Base-by-base conservation (phyloP, 2,888 invertebrate genomes). In the Agrochola macilenta region DNA sequence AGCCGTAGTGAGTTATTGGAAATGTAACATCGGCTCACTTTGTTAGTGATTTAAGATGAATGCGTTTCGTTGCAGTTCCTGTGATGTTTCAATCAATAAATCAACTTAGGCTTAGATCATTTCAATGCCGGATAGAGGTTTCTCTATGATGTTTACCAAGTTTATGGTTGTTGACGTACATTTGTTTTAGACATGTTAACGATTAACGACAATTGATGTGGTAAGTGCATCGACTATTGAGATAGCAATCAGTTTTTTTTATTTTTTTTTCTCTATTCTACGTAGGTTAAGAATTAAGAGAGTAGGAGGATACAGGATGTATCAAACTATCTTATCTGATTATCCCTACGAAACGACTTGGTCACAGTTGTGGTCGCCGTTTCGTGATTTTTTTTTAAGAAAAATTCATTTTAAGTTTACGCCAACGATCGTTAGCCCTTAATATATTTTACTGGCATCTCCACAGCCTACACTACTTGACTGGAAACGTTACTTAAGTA, bases 1-100 rank as follows among this genome's bases (percentile, higher is more conserved):
- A 52, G 76, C 79, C 86, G 80, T 71, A 63, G 85, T 87, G 79
- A 87, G 73, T 83, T 88, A 87, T 81, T 76, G 82, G 77, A 54
- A 76, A 66, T 70, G 68, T 78, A 46, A 69, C 54, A 71, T 54
- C 61, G 52, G 43, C 66, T 80, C 43, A 73, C 75, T 79, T 83
- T 82, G 77, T 80, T 64, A n/a, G 43, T 46, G 78, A 64, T 73
- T 75, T 76, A 76, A 17, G 68, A 60, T 69, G 73, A 69, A 76
- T 82, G 79, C 66, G 75, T 70, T 81, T 72, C 52, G 17, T 61
- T 84, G 76, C 81, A 76, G 63, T 73, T 74, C 57, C 46, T 84
- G 80, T 76, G 72, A 83, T 76, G 65, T 80, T 71, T 69, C n/a
- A 52, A 66, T 68, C 57, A 43, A 71, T 81, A 77, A 82, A 77